These are phyloP conservation scores for Molossus molossus DNA, from an alignment of 2,797 vertebrate species.

Conservation along the genomic window DNA sequence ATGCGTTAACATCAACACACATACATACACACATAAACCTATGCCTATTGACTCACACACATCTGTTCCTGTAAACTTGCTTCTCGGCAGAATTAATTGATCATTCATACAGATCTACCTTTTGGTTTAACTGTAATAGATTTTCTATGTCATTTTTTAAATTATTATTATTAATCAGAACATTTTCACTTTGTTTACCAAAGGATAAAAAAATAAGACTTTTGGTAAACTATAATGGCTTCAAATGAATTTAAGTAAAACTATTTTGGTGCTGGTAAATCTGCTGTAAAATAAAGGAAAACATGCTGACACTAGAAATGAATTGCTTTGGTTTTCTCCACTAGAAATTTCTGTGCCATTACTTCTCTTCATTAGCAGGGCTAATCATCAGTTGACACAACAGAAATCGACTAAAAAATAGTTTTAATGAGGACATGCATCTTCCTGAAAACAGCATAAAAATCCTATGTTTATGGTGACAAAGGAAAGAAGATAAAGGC, in stretches of 20 bases:
- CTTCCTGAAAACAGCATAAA: conserved; percentile 20
- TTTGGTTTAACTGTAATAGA: background rate
- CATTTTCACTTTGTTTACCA: background rate
- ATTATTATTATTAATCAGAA: background rate
- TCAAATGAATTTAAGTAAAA: conserved; percentile 23
- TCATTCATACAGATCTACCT: background rate
- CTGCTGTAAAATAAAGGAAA: background rate
- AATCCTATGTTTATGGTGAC: background rate
- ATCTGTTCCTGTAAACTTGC: background rate
- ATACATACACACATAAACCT: background rate
- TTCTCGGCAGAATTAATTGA: background rate
- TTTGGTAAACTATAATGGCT: background rate
- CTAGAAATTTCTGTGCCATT: conserved; percentile 1
- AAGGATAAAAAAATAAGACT: background rate
- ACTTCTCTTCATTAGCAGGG: conserved; percentile 47
- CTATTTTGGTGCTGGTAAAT: background rate
- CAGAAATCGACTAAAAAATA: conserved; percentile 74
- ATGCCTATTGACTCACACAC: background rate
- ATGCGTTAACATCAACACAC: background rate
- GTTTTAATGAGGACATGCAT: conserved; percentile 44
- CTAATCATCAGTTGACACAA: conserved; percentile 63
- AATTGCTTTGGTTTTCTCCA: conserved; percentile 24
- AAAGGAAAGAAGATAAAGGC: background rate
- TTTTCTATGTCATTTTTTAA: background rate
- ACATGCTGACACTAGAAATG: background rate